Evolutionary conservation across 2,888 invertebrate species (phyloP).

Genomic region (Leptopilina drosophilae): DNA sequence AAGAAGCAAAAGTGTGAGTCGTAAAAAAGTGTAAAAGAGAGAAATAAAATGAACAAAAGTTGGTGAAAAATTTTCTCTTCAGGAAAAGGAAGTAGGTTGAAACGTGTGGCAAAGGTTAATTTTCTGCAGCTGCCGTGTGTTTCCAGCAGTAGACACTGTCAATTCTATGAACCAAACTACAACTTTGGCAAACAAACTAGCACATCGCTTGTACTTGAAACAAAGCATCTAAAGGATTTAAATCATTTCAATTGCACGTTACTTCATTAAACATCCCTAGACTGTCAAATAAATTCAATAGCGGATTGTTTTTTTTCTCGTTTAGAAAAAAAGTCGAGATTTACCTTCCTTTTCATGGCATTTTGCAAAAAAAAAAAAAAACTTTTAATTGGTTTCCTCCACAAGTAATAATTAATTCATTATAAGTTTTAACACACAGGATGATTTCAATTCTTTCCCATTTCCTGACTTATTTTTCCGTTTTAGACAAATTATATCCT

Average conservation of each 20-base stretch:
- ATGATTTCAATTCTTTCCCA: neutral
- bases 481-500: neutral
- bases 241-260: slow-evolving; percentile 11
- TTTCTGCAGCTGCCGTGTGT: slow-evolving; percentile 26
- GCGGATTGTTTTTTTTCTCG: neutral
- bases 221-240: neutral
- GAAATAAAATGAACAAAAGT: neutral
- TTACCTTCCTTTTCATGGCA: neutral
- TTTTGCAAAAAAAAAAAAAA: neutral
- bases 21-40: neutral
- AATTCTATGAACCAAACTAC: slow-evolving; percentile 4
- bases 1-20: too few species aligned
- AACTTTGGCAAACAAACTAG: slow-evolving; percentile 25
- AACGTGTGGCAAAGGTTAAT: slow-evolving; percentile 10
- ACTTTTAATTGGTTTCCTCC: slow-evolving; percentile 4
- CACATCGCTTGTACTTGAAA: slow-evolving; percentile 1
- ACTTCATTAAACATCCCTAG: neutral
- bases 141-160: slow-evolving; percentile 19
- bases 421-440: slow-evolving; percentile 3
- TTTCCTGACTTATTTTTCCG: neutral
- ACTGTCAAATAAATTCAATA: neutral
- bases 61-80: neutral
- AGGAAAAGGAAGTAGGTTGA: neutral
- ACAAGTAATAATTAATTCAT: slow-evolving; percentile 18
- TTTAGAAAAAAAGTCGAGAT: neutral